Percentiles rank a stretch among this genome's conserved stretches.
phyloP scores from a whole-genome alignment of 2,888 invertebrate species.

The Trileptium ribeirensis region DNA sequence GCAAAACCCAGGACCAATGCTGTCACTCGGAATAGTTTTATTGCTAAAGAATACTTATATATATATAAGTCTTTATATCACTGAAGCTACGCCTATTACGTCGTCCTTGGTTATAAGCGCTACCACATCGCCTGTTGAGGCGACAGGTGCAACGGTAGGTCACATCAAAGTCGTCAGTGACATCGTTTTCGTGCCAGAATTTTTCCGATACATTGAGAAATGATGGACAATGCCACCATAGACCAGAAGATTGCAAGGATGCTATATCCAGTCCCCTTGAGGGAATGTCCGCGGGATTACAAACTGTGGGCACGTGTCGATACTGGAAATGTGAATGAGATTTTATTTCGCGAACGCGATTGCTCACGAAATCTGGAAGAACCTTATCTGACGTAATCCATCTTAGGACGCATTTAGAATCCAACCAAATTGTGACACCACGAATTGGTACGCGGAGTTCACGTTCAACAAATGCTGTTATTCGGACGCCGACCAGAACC shows the following conservation, averaged over 20 bases:
- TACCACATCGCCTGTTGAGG: too few species aligned
- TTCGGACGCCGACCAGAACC: not conserved
- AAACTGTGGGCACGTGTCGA: not conserved
- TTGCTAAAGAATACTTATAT: too few species aligned
- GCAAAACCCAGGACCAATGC: too few species aligned
- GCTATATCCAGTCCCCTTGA: not conserved
- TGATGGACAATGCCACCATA: not conserved
- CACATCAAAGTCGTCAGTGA: too few species aligned
- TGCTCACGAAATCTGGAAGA: not conserved
- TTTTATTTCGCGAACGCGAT: not conserved
- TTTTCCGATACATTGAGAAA: not conserved
- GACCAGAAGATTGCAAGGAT: not conserved
- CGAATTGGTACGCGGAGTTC: not conserved
- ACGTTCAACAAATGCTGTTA: not conserved
- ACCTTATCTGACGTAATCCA: not conserved
- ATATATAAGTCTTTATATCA: too few species aligned
- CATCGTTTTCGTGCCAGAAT: not conserved
- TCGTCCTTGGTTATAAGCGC: too few species aligned
- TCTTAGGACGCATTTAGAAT: not conserved
- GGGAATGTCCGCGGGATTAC: too few species aligned
- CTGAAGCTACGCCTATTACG: too few species aligned
- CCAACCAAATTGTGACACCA: not conserved
- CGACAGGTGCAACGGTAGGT: too few species aligned
- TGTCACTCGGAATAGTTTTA: too few species aligned
- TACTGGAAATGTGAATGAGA: not conserved